These are phyloP conservation scores for Clepsis dumicolana DNA, from an alignment of 2,888 invertebrate species.

Conservation along the genomic window DNA sequence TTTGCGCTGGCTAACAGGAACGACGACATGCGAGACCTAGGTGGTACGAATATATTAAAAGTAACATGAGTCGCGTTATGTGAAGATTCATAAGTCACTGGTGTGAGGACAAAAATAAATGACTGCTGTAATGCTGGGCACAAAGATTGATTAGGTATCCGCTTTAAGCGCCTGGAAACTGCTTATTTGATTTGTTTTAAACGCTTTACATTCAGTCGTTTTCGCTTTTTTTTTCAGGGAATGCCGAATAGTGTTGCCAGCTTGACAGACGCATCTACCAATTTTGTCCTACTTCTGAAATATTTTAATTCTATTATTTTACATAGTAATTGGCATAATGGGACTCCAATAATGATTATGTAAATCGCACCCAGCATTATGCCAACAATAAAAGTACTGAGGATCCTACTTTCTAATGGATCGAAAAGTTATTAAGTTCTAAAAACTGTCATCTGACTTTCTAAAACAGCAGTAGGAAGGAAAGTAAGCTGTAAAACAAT, in stretches of 20 bases:
- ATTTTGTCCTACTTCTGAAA: neutral
- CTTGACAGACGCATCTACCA: too few species aligned
- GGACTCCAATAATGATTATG: neutral
- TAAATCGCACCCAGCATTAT: slow-evolving; percentile 11
- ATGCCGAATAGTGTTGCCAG: too few species aligned
- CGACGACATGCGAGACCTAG: neutral
- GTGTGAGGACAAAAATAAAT: too few species aligned
- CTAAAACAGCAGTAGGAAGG: slow-evolving; percentile 19
- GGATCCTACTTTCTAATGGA: slow-evolving; percentile 20
- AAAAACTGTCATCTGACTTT: slow-evolving; percentile 23
- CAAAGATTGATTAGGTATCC: too few species aligned
- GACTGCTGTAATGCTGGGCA: too few species aligned
- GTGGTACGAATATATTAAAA: neutral
- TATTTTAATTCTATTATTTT: neutral
- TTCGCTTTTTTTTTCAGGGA: too few species aligned
- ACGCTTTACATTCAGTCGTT: too few species aligned
- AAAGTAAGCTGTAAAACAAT: slow-evolving; percentile 3
- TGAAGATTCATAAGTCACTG: too few species aligned
- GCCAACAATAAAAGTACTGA: slow-evolving; percentile 20
- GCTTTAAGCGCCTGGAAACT: too few species aligned
- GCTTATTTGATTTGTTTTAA: too few species aligned
- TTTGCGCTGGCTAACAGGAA: neutral
- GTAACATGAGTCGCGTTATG: neutral
- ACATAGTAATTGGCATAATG: slow-evolving; percentile 2
- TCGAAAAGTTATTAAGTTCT: slow-evolving; percentile 7